phyloP scores from a whole-genome alignment of 2,888 invertebrate genomes.

The Cataglyphis livida region DNA sequence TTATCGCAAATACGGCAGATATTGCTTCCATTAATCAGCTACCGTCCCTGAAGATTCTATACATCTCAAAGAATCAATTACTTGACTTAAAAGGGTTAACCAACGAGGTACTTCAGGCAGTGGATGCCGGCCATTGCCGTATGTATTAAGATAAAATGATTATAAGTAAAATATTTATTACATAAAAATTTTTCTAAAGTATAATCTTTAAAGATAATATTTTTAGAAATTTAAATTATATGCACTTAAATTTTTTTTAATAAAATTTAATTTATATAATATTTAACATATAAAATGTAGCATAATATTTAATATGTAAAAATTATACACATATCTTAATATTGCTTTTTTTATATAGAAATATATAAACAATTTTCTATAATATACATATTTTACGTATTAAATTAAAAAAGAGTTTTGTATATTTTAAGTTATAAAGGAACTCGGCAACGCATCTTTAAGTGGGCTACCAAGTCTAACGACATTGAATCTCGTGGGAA shows the following conservation, averaged over 20 bases:
- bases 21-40: conserved; percentile 76
- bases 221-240: conserved; percentile 9
- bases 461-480: conserved; percentile 88
- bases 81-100: conserved; percentile 87
- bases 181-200: neutral
- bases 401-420: neutral
- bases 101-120: conserved; percentile 87
- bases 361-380: neutral
- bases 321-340: neutral
- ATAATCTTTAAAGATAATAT: neutral
- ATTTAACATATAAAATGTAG: neutral
- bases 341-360: neutral
- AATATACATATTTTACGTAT: neutral
- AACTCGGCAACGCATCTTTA: conserved; percentile 89
- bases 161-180: conserved; percentile 5
- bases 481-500: conserved; percentile 90
- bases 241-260: neutral
- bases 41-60: conserved; percentile 87
- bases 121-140: conserved; percentile 89
- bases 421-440: conserved; percentile 85
- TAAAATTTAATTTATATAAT: neutral
- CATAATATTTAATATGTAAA: neutral
- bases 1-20: conserved; percentile 86
- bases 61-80: conserved; percentile 89
- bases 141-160: conserved; percentile 56